phyloP scores from a whole-genome alignment of 2,888 invertebrate genomes.

The Noctuana brunneofusca region DNA sequence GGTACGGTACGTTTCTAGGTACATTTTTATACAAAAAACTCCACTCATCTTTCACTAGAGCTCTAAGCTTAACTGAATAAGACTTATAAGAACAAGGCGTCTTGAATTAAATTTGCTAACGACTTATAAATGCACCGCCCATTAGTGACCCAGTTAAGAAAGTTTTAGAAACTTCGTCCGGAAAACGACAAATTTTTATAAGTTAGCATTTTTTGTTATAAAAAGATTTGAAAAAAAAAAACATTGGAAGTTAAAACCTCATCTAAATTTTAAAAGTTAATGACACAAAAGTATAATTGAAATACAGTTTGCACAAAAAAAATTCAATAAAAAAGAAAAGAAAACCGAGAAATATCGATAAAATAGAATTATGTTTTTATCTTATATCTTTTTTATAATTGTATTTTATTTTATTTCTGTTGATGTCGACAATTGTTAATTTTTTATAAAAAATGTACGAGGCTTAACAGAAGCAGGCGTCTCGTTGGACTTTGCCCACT shows the following conservation, averaged over 20 bases:
- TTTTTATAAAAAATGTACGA: slow-evolving; percentile 55
- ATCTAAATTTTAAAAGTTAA: no score
- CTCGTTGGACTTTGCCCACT: slow-evolving; percentile 70
- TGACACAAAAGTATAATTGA: no score
- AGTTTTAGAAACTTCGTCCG: not conserved
- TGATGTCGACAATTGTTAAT: no score
- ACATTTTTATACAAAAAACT: not conserved
- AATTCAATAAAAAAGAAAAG: no score
- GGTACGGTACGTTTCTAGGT: no score
- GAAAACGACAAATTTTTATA: slow-evolving; percentile 8
- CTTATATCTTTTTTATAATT: no score
- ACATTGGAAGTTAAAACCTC: no score
- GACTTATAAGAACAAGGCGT: not conserved
- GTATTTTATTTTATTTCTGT: no score
- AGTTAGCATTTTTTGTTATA: not conserved
- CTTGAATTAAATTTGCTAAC: slow-evolving; percentile 31
- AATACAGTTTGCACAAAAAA: no score
- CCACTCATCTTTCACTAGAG: slow-evolving; percentile 7
- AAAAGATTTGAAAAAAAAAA: no score
- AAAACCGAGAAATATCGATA: no score
- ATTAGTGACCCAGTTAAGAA: slow-evolving; percentile 26
- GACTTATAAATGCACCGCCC: slow-evolving; percentile 22
- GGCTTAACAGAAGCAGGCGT: slow-evolving; percentile 75
- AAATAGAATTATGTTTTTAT: no score
- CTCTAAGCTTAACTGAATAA: slow-evolving; percentile 32